phyloP scores from a whole-genome alignment of 2,888 invertebrate genomes.

The Mimumesa dahlbomi region DNA sequence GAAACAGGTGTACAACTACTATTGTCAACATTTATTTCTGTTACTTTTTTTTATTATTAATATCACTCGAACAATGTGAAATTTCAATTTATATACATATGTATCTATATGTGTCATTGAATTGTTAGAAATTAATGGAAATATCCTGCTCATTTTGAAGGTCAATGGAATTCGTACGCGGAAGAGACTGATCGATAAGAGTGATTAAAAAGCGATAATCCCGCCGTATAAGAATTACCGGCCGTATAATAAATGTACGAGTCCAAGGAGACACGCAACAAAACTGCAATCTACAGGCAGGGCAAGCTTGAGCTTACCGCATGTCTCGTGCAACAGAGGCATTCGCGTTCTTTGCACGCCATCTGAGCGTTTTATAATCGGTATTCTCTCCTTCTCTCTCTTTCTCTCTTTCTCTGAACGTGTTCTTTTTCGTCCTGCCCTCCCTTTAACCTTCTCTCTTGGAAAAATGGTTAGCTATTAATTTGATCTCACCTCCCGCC shows the following conservation, averaged over 20 bases:
- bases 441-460: constrained; percentile 32
- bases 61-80: too few species aligned
- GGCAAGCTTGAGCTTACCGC: constrained; percentile 67
- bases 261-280: constrained; percentile 74
- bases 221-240: constrained; percentile 68
- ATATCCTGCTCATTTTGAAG: background rate
- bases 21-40: too few species aligned
- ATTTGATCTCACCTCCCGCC: constrained; percentile 62
- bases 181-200: constrained; percentile 13
- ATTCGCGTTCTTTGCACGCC: constrained; percentile 68
- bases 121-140: too few species aligned
- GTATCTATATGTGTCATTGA: too few species aligned
- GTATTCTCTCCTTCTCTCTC: constrained; percentile 43
- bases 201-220: constrained; percentile 70
- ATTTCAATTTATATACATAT: too few species aligned
- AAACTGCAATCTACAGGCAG: constrained; percentile 67
- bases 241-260: constrained; percentile 72
- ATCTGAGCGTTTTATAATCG: constrained; percentile 75
- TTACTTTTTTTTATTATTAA: too few species aligned
- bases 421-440: constrained; percentile 9
- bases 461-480: constrained; percentile 72
- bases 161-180: constrained; percentile 4
- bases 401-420: constrained; percentile 4
- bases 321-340: constrained; percentile 63
- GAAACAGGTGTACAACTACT: too few species aligned